Conservation (phyloP, 2,113 vertebrate genomes). For the Kobus ellipsiprymnus region DNA sequence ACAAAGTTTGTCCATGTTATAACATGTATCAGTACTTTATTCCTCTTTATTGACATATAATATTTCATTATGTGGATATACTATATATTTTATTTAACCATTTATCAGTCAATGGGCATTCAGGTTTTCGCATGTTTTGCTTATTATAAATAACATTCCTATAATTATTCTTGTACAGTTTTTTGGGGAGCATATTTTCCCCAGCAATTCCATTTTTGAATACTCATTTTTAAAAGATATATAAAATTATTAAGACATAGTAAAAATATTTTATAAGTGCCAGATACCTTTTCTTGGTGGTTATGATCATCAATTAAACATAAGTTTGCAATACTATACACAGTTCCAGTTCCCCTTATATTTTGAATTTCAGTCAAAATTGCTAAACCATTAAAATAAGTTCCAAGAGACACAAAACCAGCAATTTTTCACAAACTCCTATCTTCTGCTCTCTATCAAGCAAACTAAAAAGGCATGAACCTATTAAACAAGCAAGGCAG, state of each 20-base stretch:
- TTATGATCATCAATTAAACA: neutral
- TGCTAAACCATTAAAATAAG: neutral
- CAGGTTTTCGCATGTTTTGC: neutral
- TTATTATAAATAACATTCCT: neutral
- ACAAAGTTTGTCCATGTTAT: neutral
- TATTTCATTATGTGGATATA: neutral
- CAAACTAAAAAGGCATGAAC: neutral
- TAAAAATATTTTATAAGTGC: neutral
- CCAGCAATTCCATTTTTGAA: slow-evolving; percentile 5
- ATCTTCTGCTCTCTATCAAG: neutral
- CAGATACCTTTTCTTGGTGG: neutral
- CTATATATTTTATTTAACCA: neutral
- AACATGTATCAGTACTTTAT: neutral
- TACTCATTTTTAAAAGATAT: neutral
- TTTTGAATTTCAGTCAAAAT: neutral
- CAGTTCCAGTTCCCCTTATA: neutral
- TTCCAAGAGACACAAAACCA: neutral
- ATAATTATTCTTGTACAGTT: neutral
- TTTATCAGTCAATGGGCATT: neutral
- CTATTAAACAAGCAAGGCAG: neutral
- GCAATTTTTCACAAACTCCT: neutral
- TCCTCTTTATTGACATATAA: neutral
- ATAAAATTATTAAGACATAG: neutral
- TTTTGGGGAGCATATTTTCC: neutral
- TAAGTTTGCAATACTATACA: neutral